Percentiles rank a stretch among this genome's conserved stretches.
phyloP scores from a whole-genome alignment of 1,140 invertebrate genomes.

The Drosophila ananassae region DNA sequence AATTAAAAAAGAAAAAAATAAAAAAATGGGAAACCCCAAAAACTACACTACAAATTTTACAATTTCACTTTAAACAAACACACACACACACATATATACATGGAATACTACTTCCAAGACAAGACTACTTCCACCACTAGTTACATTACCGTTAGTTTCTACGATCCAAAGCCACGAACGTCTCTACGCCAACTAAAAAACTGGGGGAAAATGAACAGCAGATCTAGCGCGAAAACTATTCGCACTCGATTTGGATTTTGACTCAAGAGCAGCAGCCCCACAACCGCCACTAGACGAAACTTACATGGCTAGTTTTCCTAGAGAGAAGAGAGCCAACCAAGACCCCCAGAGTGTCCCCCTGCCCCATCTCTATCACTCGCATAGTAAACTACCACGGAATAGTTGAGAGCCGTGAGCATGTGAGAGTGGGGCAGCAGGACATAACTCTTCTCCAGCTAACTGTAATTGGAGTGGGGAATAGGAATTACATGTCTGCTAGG shows the following conservation, averaged over 20 bases:
- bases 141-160: background rate
- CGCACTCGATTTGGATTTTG: conserved; percentile 3
- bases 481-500: too few relatives aligned
- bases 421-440: too few relatives aligned
- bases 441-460: too few relatives aligned
- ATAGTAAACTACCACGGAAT: conserved; percentile 41
- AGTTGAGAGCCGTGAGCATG: background rate
- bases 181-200: conserved; percentile 48
- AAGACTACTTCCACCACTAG: background rate
- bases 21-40: background rate
- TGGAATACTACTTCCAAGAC: background rate
- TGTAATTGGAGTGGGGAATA: too few relatives aligned
- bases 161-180: conserved; percentile 50
- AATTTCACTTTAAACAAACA: background rate
- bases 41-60: too few relatives aligned
- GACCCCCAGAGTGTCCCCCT: conserved; percentile 9
- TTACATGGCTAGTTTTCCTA: conserved; percentile 69
- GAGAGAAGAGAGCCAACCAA: conserved; percentile 27
- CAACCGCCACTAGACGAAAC: background rate
- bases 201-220: conserved; percentile 53
- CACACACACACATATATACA: background rate
- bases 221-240: conserved; percentile 65
- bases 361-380: conserved; percentile 32
- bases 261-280: conserved; percentile 51
- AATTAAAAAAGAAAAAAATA: conserved; percentile 8